phyloP scores from a whole-genome alignment of 2,888 invertebrate genomes.

The Polyploca ridens region DNA sequence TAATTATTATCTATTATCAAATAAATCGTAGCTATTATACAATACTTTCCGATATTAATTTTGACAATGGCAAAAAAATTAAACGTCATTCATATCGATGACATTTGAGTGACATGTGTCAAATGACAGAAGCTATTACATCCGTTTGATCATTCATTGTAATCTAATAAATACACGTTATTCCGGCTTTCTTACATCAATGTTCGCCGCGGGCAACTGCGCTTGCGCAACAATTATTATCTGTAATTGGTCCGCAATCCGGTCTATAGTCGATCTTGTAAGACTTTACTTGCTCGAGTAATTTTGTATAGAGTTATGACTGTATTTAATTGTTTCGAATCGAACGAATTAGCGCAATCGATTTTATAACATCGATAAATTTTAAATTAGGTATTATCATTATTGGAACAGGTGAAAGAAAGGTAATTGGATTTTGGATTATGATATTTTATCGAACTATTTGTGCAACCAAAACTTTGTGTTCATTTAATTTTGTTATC shows the following conservation, averaged over 20 bases:
- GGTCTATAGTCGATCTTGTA: slow-evolving; percentile 17
- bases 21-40: neutral
- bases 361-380: slow-evolving; percentile 1
- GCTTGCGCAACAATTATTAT: slow-evolving; percentile 56
- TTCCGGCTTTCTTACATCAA: slow-evolving; percentile 47
- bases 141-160: slow-evolving; percentile 19
- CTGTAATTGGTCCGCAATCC: slow-evolving; percentile 43
- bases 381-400: slow-evolving; percentile 3
- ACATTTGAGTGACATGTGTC: slow-evolving; percentile 32
- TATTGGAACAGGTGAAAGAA: neutral
- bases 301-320: slow-evolving; percentile 7
- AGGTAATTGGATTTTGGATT: neutral
- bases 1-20: neutral
- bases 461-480: neutral
- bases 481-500: no score
- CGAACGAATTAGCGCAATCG: neutral
- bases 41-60: neutral
- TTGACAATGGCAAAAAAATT: neutral
- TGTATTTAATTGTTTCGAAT: slow-evolving; percentile 8
- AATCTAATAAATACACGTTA: slow-evolving; percentile 28
- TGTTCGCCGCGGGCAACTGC: slow-evolving; percentile 26
- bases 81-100: slow-evolving; percentile 20
- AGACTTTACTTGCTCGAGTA: slow-evolving; percentile 14
- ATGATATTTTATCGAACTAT: neutral
- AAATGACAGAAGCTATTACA: slow-evolving; percentile 26